These are phyloP conservation scores for Axea sp. DNA, from an alignment of 2,888 invertebrate species.

Conservation along the genomic window DNA sequence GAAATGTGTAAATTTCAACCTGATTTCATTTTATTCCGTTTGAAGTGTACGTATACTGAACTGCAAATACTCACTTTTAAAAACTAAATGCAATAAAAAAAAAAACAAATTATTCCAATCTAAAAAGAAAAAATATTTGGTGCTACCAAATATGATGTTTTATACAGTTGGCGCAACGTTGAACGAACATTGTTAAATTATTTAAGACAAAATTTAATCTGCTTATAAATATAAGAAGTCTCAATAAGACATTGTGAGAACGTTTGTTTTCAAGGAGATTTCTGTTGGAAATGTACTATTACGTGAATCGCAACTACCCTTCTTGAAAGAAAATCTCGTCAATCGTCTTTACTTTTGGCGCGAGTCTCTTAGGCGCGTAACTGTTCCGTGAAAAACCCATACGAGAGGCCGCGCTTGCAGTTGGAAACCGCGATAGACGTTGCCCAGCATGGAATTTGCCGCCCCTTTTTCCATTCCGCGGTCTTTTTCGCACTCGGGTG, in stretches of 20 bases:
- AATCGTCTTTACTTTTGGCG: slow-evolving; percentile 55
- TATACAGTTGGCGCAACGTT: no score
- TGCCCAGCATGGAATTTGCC: slow-evolving; percentile 63
- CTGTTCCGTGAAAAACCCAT: slow-evolving; percentile 57
- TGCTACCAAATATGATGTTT: no score
- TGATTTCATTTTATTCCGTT: no score
- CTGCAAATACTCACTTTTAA: no score
- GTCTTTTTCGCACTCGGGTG: slow-evolving; percentile 66
- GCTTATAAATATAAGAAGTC: slow-evolving; percentile 40
- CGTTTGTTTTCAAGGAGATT: slow-evolving; percentile 35
- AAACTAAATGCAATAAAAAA: no score
- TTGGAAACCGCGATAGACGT: slow-evolving; percentile 65
- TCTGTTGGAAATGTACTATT: slow-evolving; percentile 17
- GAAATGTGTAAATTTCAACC: no score
- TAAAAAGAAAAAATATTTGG: no score
- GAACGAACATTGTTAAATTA: slow-evolving; percentile 9
- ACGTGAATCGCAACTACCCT: slow-evolving; percentile 53
- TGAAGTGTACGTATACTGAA: no score
- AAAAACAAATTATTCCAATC: no score
- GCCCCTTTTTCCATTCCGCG: slow-evolving; percentile 65
- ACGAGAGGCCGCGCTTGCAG: slow-evolving; percentile 37
- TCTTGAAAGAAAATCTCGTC: slow-evolving; percentile 56
- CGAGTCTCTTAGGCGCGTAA: slow-evolving; percentile 21
- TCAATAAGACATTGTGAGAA: slow-evolving; percentile 32
- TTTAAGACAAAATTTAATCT: slow-evolving; percentile 46